These are phyloP conservation scores for Tachuris rubrigastra DNA, from an alignment of 2,113 vertebrate genomes.

Conservation along the genomic window DNA sequence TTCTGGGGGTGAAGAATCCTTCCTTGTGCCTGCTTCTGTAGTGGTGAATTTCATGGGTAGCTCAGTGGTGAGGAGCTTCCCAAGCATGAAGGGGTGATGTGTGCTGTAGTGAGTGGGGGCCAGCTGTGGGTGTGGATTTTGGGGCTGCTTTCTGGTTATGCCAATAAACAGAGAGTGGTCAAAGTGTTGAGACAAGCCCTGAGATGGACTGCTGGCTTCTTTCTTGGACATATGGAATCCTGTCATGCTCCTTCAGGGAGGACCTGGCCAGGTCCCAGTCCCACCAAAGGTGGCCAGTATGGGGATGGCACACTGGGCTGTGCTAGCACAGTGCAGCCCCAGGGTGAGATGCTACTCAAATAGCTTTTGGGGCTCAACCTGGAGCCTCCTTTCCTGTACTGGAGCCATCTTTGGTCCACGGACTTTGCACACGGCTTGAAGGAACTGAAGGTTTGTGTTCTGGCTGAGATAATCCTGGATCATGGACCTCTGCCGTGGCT, in stretches of 20 bases:
- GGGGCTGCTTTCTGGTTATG: neutral
- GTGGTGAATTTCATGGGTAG: neutral
- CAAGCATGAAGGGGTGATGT: fast-evolving
- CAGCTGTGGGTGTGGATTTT: neutral
- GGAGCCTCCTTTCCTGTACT: neutral
- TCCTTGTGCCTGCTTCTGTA: neutral
- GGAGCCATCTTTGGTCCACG: neutral
- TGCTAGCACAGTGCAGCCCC: neutral
- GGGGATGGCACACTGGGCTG: fast-evolving
- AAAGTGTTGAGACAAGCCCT: neutral
- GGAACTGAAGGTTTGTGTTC: neutral
- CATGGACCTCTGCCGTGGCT: neutral
- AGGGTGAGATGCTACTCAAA: neutral
- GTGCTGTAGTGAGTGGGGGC: neutral
- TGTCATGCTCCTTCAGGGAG: neutral
- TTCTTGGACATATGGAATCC: neutral
- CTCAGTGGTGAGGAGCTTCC: neutral
- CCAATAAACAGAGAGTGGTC: neutral
- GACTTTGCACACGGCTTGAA: neutral
- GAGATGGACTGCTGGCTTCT: neutral
- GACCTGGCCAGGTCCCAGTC: neutral
- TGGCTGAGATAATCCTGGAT: neutral
- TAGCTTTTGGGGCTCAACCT: neutral
- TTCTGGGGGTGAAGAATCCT: neutral
- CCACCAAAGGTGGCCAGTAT: neutral